These are phyloP conservation scores for Caenorhabditis sp. DNA, from an alignment of 2,888 invertebrate genomes.

Conservation along the genomic window DNA sequence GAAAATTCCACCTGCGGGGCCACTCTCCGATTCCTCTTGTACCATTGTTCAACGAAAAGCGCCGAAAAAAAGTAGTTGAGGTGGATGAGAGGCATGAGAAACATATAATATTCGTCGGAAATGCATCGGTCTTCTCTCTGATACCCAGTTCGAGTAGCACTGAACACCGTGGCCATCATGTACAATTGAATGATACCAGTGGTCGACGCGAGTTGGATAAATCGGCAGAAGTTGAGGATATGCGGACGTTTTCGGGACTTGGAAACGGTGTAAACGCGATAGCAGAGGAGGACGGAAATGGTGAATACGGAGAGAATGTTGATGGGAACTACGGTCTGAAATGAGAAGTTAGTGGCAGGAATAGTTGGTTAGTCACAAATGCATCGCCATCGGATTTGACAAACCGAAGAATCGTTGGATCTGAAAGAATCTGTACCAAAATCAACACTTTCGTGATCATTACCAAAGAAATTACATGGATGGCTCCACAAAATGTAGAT, in stretches of 20 bases:
- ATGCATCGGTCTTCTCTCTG: background rate
- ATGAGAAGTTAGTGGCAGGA: too few relatives aligned
- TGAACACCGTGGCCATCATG: background rate
- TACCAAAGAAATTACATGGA: slow-evolving; percentile 4
- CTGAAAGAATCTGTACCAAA: background rate
- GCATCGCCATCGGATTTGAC: background rate
- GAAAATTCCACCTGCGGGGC: background rate
- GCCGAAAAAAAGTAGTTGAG: background rate
- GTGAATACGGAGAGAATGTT: background rate
- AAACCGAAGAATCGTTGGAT: background rate
- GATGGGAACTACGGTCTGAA: slow-evolving; percentile 2
- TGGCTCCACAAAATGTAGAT: slow-evolving; percentile 14
- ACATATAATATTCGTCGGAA: background rate
- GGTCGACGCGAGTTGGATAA: slow-evolving; percentile 11
- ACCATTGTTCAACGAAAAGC: slow-evolving; percentile 10
- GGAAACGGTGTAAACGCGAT: background rate
- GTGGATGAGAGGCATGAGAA: background rate
- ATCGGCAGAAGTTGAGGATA: slow-evolving; percentile 4
- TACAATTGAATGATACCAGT: background rate
- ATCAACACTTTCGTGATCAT: background rate
- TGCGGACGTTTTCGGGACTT: background rate
- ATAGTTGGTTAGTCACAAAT: too few relatives aligned
- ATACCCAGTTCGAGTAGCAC: background rate
- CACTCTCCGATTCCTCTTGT: background rate
- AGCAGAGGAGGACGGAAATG: slow-evolving; percentile 7